Percentiles rank a stretch among this genome's conserved stretches.
phyloP scores from a whole-genome alignment of 2,797 vertebrate genomes.

The Heliangelus exortis region DNA sequence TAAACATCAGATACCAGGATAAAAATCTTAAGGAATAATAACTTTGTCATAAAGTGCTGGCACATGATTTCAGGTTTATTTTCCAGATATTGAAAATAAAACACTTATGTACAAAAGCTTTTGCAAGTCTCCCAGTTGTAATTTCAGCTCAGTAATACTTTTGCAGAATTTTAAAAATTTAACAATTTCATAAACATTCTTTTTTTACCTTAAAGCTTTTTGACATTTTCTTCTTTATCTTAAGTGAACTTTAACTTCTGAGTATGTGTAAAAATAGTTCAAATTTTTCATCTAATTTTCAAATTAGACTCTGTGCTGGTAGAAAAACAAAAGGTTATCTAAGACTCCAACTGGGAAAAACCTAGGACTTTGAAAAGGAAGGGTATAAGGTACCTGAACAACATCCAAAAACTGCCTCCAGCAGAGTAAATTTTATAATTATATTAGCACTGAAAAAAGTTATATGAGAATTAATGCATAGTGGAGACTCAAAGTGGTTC shows the following conservation, averaged over 20 bases:
- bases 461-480: background rate
- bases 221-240: background rate
- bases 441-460: background rate
- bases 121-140: background rate
- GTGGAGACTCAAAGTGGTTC: background rate
- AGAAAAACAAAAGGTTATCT: background rate
- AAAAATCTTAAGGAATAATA: conserved; percentile 32
- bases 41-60: conserved; percentile 46
- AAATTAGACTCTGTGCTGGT: background rate
- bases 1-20: conserved; percentile 57
- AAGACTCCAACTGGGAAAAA: background rate
- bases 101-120: background rate
- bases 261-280: background rate
- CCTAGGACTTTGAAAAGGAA: background rate
- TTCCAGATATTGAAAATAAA: background rate
- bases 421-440: background rate
- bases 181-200: background rate
- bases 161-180: background rate
- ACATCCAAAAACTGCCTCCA: background rate
- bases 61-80: background rate
- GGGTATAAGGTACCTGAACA: background rate
- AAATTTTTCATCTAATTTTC: background rate
- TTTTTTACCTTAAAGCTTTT: background rate
- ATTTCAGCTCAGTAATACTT: background rate
- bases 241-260: background rate